Conservation (phyloP, 2,113 vertebrate species). For the Podilymbus podiceps region DNA sequence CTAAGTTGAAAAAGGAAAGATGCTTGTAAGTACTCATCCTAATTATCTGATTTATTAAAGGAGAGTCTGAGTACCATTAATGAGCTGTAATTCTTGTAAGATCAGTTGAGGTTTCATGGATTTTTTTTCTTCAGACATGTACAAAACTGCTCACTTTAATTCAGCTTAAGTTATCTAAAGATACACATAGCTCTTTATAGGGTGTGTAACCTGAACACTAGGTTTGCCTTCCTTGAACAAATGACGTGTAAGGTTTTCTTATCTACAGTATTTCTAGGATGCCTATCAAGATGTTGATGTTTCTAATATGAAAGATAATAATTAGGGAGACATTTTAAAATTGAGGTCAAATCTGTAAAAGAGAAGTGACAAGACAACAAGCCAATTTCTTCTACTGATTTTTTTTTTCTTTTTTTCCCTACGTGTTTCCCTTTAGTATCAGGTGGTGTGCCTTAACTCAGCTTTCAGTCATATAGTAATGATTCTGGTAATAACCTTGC, state of each 20-base stretch:
- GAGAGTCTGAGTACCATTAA: background rate
- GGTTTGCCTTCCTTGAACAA: background rate
- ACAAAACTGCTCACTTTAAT: background rate
- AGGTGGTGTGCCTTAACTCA: background rate
- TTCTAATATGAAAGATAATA: background rate
- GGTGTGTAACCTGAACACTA: background rate
- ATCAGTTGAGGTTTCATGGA: background rate
- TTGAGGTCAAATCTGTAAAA: background rate
- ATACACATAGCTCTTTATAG: fast-evolving
- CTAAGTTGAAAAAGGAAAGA: slow-evolving; percentile 91
- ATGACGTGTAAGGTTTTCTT: background rate
- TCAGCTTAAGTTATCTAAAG: background rate
- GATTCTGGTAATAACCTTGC: background rate
- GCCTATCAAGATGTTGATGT: background rate
- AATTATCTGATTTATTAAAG: background rate
- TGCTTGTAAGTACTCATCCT: slow-evolving; percentile 86
- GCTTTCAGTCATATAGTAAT: background rate
- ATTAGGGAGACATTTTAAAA: background rate
- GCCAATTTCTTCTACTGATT: background rate
- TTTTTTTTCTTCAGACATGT: background rate
- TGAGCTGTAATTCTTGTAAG: background rate
- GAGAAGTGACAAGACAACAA: background rate
- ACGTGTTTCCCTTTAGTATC: background rate
- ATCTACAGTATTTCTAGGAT: background rate
- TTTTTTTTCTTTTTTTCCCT: background rate